Evolutionary conservation across 2,113 vertebrate species (phyloP).

Genomic region (Chinchilla lanigera): DNA sequence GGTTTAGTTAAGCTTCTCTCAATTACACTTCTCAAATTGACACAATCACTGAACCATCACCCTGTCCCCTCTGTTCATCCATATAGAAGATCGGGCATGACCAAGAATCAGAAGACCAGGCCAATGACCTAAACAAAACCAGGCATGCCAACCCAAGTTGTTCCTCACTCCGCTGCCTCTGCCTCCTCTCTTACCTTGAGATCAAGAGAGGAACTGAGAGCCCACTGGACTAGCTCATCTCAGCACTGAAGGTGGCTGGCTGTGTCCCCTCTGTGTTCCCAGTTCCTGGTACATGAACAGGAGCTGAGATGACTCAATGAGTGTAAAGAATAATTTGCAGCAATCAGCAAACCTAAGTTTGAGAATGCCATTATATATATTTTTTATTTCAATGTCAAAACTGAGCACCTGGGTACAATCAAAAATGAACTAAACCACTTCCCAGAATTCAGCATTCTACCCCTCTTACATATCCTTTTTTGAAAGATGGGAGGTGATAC

Average conservation of each 20-base stretch:
- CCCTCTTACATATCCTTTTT: background rate
- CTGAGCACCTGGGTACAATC: background rate
- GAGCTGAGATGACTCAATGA: background rate
- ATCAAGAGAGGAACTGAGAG: background rate
- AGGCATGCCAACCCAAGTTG: background rate
- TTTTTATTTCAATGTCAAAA: slow-evolving; percentile 33
- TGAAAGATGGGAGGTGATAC: background rate
- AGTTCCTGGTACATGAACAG: background rate
- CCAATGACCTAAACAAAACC: background rate
- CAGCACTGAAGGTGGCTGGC: background rate
- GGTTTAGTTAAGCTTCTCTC: background rate
- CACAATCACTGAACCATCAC: background rate
- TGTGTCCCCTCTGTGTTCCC: background rate
- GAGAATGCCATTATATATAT: background rate
- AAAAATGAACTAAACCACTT: background rate
- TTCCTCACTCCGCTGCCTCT: background rate
- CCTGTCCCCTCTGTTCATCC: background rate
- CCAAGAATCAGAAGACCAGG: background rate
- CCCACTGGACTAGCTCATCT: slow-evolving; percentile 25
- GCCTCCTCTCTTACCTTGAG: background rate
- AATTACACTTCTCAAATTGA: too few species aligned
- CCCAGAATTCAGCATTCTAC: background rate
- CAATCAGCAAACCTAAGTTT: background rate
- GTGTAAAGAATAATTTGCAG: background rate
- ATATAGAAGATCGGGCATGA: background rate